Conservation (phyloP, 2,797 vertebrate genomes). For the Sebastes taczanowskii region DNA sequence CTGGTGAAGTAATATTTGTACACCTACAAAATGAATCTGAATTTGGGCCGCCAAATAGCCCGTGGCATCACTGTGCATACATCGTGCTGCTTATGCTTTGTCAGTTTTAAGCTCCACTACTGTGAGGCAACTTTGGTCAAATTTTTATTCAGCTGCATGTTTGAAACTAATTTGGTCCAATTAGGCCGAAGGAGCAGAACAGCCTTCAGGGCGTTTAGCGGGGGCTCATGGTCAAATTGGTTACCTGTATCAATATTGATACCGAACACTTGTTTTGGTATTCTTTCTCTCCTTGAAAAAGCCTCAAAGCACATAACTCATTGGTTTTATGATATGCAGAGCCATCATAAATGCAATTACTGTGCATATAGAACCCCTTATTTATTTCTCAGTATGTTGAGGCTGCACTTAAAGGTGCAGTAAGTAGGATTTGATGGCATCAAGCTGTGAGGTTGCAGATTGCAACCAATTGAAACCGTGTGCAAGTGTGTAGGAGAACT, state of each 20-base stretch:
- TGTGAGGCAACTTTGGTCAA: background rate
- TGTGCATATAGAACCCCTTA: no score
- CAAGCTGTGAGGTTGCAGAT: no score
- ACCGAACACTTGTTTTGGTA: background rate
- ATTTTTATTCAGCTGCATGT: background rate
- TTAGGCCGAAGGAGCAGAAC: background rate
- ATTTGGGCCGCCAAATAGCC: background rate
- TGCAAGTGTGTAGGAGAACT: no score
- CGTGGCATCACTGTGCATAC: background rate
- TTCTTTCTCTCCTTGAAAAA: background rate
- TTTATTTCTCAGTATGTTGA: no score
- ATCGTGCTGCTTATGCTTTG: background rate
- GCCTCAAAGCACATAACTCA: background rate
- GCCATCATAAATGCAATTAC: no score
- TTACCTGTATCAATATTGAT: background rate
- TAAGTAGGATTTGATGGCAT: no score
- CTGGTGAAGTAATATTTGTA: background rate
- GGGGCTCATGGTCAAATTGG: background rate
- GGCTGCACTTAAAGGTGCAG: no score
- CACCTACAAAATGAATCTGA: background rate
- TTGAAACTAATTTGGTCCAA: background rate
- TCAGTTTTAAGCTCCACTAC: background rate
- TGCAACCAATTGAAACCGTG: no score
- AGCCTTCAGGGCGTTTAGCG: background rate
- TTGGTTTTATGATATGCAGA: no score